A percentile compares a stretch with the other conserved stretches of the same genome.
These are phyloP conservation scores for Cetonia aurata DNA, from an alignment of 2,888 invertebrate genomes.

Conservation along the genomic window DNA sequence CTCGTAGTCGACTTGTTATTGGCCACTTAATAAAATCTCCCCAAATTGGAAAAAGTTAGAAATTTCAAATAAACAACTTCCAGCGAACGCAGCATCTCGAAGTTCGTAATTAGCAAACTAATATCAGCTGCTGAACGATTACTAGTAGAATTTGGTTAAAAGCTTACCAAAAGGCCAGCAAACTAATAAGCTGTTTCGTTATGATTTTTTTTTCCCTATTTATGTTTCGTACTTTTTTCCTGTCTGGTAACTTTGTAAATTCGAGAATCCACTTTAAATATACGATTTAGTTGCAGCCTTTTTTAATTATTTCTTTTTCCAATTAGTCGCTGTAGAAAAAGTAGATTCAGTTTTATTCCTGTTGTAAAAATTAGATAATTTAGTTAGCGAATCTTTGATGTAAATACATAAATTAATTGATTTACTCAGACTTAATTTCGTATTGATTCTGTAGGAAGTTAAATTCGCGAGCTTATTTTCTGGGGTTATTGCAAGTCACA, in stretches of 20 bases:
- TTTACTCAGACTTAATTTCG: too few relatives aligned
- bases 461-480: too few relatives aligned
- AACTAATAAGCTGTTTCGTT: background rate
- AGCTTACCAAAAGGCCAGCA: slow-evolving; percentile 1
- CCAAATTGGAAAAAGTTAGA: slow-evolving; percentile 36
- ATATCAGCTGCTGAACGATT: slow-evolving; percentile 31
- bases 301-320: too few relatives aligned
- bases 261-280: too few relatives aligned
- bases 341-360: too few relatives aligned
- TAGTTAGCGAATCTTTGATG: too few relatives aligned
- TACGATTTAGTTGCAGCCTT: too few relatives aligned
- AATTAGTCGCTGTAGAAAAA: too few relatives aligned
- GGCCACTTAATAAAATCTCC: slow-evolving; percentile 4
- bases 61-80: slow-evolving; percentile 32
- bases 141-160: slow-evolving; percentile 7
- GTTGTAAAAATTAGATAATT: too few relatives aligned
- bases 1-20: background rate
- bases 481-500: too few relatives aligned
- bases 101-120: slow-evolving; percentile 34
- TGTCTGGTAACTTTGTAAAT: slow-evolving; percentile 20
- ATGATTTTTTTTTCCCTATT: background rate
- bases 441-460: too few relatives aligned
- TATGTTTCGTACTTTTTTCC: slow-evolving; percentile 6
- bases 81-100: slow-evolving; percentile 1
- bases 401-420: too few relatives aligned